Evolutionary conservation across 2,797 vertebrate genomes (phyloP).

Genomic region (Apodemus agrarius): DNA sequence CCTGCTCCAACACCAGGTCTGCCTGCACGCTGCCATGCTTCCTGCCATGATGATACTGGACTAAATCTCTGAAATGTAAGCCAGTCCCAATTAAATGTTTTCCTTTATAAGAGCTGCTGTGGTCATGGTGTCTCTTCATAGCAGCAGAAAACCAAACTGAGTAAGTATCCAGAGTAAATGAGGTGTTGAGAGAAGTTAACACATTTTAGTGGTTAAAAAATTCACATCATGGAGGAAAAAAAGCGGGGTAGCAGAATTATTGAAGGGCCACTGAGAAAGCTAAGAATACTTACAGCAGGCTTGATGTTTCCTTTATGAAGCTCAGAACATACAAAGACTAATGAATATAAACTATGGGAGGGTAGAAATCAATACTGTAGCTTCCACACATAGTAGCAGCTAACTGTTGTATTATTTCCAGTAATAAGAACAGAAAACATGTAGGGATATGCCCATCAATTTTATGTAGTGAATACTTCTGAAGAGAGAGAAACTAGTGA

Average conservation of each 20-base stretch:
- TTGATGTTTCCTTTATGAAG: not conserved
- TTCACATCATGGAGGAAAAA: not conserved
- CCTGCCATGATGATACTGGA: not conserved
- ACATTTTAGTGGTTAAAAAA: conserved; percentile 14
- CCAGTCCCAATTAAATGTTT: not conserved
- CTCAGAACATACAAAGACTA: not conserved
- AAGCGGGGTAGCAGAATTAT: not conserved
- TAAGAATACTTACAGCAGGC: not conserved
- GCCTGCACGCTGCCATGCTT: not conserved
- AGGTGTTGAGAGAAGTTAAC: not conserved
- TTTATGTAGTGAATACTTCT: not conserved
- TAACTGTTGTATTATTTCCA: not conserved
- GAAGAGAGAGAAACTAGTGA: not conserved
- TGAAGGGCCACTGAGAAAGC: not conserved
- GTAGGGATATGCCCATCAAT: not conserved
- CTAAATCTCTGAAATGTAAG: not conserved
- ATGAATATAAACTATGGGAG: not conserved
- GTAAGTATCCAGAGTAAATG: conserved; percentile 5
- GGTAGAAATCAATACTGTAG: not conserved
- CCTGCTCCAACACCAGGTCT: not conserved
- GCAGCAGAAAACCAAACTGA: not conserved
- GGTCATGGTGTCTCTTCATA: not conserved
- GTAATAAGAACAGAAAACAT: conserved; percentile 14
- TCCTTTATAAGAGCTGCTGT: not conserved
- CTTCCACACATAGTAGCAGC: not conserved